A percentile compares a stretch with the other conserved stretches of the same genome.
Conservation (phyloP, 2,888 invertebrate species). For the Geotrupes spiniger region DNA sequence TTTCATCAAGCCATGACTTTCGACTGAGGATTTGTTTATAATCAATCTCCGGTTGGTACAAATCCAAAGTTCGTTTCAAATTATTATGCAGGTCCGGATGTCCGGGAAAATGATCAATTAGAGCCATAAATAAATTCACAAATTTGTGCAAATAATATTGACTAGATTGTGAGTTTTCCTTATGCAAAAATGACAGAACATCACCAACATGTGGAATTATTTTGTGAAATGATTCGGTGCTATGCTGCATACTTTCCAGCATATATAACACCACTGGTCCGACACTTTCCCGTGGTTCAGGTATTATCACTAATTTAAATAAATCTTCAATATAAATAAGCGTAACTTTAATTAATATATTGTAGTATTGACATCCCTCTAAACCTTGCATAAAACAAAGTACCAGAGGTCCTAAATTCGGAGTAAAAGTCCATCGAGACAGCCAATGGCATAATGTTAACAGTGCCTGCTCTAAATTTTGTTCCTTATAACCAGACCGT, state of each 20-base stretch:
- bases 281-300: conserved; percentile 56
- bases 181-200: conserved; percentile 56
- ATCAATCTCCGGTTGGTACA: conserved; percentile 36
- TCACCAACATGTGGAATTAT: conserved; percentile 54
- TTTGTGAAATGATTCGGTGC: conserved; percentile 60
- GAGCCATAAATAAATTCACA: conserved; percentile 57
- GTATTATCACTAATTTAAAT: conserved; percentile 57
- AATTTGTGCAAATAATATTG: conserved; percentile 56
- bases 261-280: conserved; percentile 65
- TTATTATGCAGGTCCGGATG: conserved; percentile 42
- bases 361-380: conserved; percentile 50
- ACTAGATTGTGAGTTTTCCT: conserved; percentile 56
- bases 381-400: conserved; percentile 64
- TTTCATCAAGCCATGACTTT: conserved; percentile 46
- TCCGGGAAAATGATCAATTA: conserved; percentile 55
- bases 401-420: conserved; percentile 65
- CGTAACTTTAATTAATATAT: conserved; percentile 58
- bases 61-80: conserved; percentile 42
- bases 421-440: conserved; percentile 60
- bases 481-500: conserved; percentile 46
- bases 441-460: conserved; percentile 68
- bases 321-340: conserved; percentile 59
- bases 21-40: conserved; percentile 42
- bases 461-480: conserved; percentile 61
- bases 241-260: conserved; percentile 60